Evolutionary conservation across 2,888 invertebrate genomes (phyloP), one percentile per base, ranked within the genome.

Genomic region (Oegoconia quadripuncta): DNA sequence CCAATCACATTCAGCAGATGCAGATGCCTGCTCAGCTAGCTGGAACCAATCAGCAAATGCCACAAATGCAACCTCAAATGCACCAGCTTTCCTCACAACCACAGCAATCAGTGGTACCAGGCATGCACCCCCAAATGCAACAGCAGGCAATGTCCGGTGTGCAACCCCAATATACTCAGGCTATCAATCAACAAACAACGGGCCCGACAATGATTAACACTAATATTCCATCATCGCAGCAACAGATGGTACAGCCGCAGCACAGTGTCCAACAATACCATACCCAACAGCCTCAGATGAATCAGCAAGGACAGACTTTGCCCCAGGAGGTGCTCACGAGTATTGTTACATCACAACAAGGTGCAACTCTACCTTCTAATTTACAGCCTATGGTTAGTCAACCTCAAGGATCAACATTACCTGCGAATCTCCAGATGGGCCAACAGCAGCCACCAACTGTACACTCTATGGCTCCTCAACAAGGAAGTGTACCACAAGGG

Each of bases 321-420:
- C 81, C 84, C 30, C 86, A 84, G 65, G 84, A 83, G 72, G 84
- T 84, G 69, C 83, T 84, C 53, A 72, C 83, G 48, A 83, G 69
- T 74, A 88, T 86, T 60, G 84, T 82, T 43, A 70, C 84, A 62
- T 84, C 83, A 58, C 86, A 88, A 59, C 86, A 80, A 75, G 88
- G 86, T 74, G 75, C 82, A 49, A 80, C 87, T 42, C 55, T 88
- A 46, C 81, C 88, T 45, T 60, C 68, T 39, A 86, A 84, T 55
- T 73, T 88, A 17, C 88, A 88, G 47, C 67, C 74, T 0, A 84
- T 88, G 82, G 71, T 72, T 12, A 74, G 81, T 40, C 86, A 82
- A 53, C 83, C 84, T 16, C 90, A 90, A 51, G 90, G 90, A n/a
- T 76, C 90, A 0, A 90, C 90, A n/a, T 75, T 90, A 53, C 90